These are phyloP conservation scores for Anadara kagoshimensis DNA, from an alignment of 1,140 invertebrate species.

Conservation along the genomic window DNA sequence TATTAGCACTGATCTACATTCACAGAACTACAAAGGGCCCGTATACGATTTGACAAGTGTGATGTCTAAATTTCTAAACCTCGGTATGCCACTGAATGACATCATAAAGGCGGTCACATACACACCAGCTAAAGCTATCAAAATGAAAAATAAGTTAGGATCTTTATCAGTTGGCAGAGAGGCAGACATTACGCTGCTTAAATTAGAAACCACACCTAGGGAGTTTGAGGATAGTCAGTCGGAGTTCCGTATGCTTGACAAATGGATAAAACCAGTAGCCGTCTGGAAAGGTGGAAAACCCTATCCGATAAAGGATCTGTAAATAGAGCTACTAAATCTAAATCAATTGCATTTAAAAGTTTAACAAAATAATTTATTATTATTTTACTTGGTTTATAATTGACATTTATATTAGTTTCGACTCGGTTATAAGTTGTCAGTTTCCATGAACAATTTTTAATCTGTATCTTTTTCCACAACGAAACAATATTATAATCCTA, in stretches of 20 bases:
- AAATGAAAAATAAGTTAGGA: constrained; percentile 44
- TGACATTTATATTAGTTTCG: too few relatives aligned
- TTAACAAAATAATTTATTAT: too few relatives aligned
- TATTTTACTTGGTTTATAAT: too few relatives aligned
- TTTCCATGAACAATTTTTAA: too few relatives aligned
- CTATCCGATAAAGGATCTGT: constrained; percentile 26
- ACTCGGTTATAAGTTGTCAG: too few relatives aligned
- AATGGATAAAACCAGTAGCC: constrained; percentile 53
- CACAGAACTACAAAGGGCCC: constrained; percentile 54
- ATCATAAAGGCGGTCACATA: constrained; percentile 59
- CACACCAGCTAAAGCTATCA: constrained; percentile 57
- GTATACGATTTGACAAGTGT: constrained; percentile 61
- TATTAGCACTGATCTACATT: constrained; percentile 65
- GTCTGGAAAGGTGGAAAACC: constrained; percentile 57
- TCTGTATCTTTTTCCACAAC: too few relatives aligned
- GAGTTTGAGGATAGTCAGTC: constrained; percentile 54
- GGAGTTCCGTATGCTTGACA: constrained; percentile 37
- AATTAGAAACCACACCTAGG: constrained; percentile 45
- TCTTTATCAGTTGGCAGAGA: constrained; percentile 50
- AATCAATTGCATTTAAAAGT: too few relatives aligned
- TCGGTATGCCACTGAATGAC: constrained; percentile 63
- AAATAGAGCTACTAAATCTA: too few relatives aligned
- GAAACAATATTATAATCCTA: too few relatives aligned
- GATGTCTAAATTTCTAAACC: constrained; percentile 66
- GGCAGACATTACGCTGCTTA: constrained; percentile 63